A percentile compares a stretch with the other conserved stretches of the same genome.
These are phyloP conservation scores for Priocnemis perturbator DNA, from an alignment of 2,888 invertebrate species.

Conservation along the genomic window DNA sequence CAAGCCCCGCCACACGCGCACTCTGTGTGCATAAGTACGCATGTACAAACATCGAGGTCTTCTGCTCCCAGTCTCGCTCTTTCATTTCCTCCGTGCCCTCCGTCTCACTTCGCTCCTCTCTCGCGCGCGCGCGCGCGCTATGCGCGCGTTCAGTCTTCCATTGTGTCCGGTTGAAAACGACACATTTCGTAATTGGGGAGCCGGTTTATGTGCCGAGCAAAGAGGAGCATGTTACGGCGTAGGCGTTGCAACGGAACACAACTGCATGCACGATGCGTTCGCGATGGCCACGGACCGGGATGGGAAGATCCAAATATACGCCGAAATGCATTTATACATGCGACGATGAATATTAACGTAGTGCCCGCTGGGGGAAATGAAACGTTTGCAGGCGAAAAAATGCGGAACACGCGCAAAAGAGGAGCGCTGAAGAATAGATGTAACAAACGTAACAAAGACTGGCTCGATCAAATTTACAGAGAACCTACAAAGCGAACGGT, in stretches of 20 bases:
- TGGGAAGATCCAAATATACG: constrained; percentile 19
- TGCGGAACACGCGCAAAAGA: too few species aligned
- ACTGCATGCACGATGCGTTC: constrained; percentile 3
- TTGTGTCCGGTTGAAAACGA: constrained; percentile 48
- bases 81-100: constrained; percentile 8
- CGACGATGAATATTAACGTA: too few species aligned
- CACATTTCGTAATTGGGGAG: constrained; percentile 51
- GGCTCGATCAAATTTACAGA: too few species aligned
- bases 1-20: constrained; percentile 5
- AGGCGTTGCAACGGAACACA: constrained; percentile 3
- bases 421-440: too few species aligned
- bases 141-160: constrained; percentile 25
- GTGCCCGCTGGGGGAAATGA: too few species aligned
- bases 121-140: constrained; percentile 1
- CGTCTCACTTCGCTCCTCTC: constrained; percentile 31
- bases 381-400: too few species aligned
- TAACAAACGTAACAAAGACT: too few species aligned
- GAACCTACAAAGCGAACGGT: too few species aligned
- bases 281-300: constrained; percentile 14
- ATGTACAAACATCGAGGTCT: too few species aligned
- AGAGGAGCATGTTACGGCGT: constrained; percentile 29
- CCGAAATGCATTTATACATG: neutral
- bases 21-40: constrained; percentile 10
- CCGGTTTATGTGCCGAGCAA: constrained; percentile 33
- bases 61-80: too few species aligned